phyloP scores from a whole-genome alignment of 2,888 invertebrate genomes.

The Drosophila ustulata region DNA sequence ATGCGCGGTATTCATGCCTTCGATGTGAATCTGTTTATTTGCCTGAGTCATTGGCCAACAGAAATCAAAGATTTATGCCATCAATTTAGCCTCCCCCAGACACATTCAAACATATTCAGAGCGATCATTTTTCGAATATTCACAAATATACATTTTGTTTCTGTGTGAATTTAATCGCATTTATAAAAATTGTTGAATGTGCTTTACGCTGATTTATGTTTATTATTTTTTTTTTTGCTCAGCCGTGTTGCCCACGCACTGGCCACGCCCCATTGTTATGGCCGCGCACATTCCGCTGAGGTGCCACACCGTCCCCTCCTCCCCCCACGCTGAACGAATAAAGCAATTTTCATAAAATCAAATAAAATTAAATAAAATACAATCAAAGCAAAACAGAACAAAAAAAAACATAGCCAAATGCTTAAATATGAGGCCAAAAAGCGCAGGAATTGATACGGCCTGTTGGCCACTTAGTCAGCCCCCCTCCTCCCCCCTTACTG shows the following conservation, averaged over 20 bases:
- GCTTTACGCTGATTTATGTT: slow-evolving; percentile 73
- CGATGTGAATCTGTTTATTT: slow-evolving; percentile 10
- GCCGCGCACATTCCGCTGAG: slow-evolving; percentile 35
- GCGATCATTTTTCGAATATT: slow-evolving; percentile 20
- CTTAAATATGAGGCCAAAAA: slow-evolving; percentile 68
- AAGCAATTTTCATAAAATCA: slow-evolving; percentile 56
- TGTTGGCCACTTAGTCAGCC: slow-evolving; percentile 72
- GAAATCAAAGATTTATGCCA: slow-evolving; percentile 40
- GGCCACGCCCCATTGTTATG: slow-evolving; percentile 46
- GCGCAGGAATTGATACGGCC: slow-evolving; percentile 74
- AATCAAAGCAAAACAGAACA: slow-evolving; percentile 47
- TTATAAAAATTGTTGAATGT: slow-evolving; percentile 70
- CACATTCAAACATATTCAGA: slow-evolving; percentile 1
- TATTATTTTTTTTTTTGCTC: slow-evolving; percentile 50
- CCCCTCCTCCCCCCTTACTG: not conserved
- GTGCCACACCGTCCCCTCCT: not conserved
- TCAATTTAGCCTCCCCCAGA: slow-evolving; percentile 14
- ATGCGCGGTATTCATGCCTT: slow-evolving; percentile 17
- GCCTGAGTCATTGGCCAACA: slow-evolving; percentile 18
- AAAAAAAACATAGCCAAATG: slow-evolving; percentile 28
- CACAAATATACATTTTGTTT: slow-evolving; percentile 16
- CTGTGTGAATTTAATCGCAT: slow-evolving; percentile 50
- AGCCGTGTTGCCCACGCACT: slow-evolving; percentile 32
- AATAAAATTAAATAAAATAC: slow-evolving; percentile 71
- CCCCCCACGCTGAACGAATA: slow-evolving; percentile 34